Evolutionary conservation across 1,140 invertebrate genomes (phyloP), one percentile per base, ranked within the genome.

Genomic region (Eulimnadia texana): DNA sequence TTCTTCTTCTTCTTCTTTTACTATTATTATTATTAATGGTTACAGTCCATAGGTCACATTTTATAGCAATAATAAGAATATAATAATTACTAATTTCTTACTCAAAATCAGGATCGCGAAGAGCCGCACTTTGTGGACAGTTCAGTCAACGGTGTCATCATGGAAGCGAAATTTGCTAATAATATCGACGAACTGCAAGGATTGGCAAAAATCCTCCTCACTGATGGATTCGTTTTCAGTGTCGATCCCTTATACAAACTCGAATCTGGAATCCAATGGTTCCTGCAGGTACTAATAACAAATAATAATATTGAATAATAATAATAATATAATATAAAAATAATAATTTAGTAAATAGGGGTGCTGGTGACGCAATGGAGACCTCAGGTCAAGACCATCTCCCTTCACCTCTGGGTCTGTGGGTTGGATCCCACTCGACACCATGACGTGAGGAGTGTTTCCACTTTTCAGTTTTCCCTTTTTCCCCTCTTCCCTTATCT

Each of bases 201-300:
- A 6, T 33, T 77, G 24, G 60, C 67, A 24, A 56, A 65, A 28
- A 67, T 72, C 50, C 65, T 70, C n/a, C 74, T 74, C n/a, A 71
- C 73, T 16, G 76, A 78, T 69, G 76, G 76, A 22, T 78, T 78
- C 67, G 64, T 69, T 6, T 66, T 77, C 27, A 72, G 69, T 63
- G 71, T 75, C 3, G 73, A 77, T 58, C 72, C 75, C 24, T 64
- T 78, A 3, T 78, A 73, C 60, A 69, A 72, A 65, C 72, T 76
- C 42, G 65, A 69, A 29, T 70, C 73, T 22, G 73, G 73, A 3
- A 67, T 74, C 59, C 70, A 72, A 66, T 76, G 74, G 74, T 73
- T 72, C 59, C 64, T 76, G 22, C 74, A 76, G 67, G 68, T 68
- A 27, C 20, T 25, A 3, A 20, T 25, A 20, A 10, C 27, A 56